phyloP scores from a whole-genome alignment of 2,113 vertebrate genomes.

The Chionomys nivalis region DNA sequence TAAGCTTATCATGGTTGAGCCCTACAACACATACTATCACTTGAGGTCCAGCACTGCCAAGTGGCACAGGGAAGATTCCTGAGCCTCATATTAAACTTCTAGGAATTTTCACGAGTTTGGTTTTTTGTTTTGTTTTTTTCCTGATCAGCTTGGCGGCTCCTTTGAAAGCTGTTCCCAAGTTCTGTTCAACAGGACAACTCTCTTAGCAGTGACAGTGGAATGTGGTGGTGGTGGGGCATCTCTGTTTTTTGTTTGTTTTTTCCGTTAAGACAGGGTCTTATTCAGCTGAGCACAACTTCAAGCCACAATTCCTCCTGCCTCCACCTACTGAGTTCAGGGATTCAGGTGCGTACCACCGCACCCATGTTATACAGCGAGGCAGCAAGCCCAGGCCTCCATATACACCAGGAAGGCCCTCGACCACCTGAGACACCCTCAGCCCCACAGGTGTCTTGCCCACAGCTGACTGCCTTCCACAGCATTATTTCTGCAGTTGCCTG shows the following conservation, averaged over 20 bases:
- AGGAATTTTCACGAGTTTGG: background rate
- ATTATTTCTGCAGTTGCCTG: slow-evolving; percentile 46
- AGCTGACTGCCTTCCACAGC: slow-evolving; percentile 19
- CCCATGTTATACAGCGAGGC: background rate
- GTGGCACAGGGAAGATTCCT: background rate
- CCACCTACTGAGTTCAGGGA: background rate
- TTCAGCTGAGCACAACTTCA: too few species aligned
- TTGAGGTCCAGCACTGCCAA: background rate
- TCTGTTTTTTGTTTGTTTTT: background rate
- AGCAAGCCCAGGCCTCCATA: background rate
- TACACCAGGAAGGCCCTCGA: background rate
- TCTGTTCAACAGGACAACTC: background rate
- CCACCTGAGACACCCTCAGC: background rate
- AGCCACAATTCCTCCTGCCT: background rate
- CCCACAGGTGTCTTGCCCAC: background rate
- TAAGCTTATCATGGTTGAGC: too few species aligned
- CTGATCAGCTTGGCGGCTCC: background rate
- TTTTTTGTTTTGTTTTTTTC: background rate
- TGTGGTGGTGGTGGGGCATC: too few species aligned
- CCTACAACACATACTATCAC: background rate
- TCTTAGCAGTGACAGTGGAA: background rate
- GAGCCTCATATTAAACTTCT: background rate
- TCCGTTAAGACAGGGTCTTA: background rate
- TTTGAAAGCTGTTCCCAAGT: slow-evolving; percentile 19
- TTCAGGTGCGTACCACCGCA: too few species aligned